Evolutionary conservation across 2,113 vertebrate genomes (phyloP).

Genomic region (Galemys pyrenaicus): DNA sequence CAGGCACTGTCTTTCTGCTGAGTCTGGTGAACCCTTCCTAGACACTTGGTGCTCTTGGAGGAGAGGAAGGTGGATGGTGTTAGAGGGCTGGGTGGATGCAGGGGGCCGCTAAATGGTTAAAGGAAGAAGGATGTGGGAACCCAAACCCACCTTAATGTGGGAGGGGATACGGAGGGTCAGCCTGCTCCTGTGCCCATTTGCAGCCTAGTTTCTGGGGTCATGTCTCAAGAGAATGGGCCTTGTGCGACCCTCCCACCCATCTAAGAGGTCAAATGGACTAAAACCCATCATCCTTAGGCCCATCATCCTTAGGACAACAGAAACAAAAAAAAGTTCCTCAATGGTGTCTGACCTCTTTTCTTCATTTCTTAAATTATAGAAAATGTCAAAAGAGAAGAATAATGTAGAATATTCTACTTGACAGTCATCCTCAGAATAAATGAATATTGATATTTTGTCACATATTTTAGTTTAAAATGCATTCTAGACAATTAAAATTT

Average conservation of each 20-base stretch:
- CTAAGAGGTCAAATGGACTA: background rate
- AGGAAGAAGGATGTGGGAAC: background rate
- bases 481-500: background rate
- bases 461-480: background rate
- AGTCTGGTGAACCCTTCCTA: background rate
- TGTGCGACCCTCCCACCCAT: background rate
- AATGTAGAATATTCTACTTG: background rate
- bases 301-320: background rate
- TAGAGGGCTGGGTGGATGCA: fast-evolving
- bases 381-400: background rate
- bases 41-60: too few relatives aligned
- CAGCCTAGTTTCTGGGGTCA: background rate
- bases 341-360: background rate
- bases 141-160: background rate
- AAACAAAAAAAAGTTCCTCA: background rate
- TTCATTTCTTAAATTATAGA: background rate
- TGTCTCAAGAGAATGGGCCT: background rate
- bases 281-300: background rate
- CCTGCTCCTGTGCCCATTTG: background rate
- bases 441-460: background rate
- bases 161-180: background rate
- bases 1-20: background rate
- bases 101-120: background rate
- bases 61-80: too few relatives aligned
- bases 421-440: background rate